phyloP scores from a whole-genome alignment of 1,140 invertebrate genomes.

The Sarcophaga peregrina region DNA sequence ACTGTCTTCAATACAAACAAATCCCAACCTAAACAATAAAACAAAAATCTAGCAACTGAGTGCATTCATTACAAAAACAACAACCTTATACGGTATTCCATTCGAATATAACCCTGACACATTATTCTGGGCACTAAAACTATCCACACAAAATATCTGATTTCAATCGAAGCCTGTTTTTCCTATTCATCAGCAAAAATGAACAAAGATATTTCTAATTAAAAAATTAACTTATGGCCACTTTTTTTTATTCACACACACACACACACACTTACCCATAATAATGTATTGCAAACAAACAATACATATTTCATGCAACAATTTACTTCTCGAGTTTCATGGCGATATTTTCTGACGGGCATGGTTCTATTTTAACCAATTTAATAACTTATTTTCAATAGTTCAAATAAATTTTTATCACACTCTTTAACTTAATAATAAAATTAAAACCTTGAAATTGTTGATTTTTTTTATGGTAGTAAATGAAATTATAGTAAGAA shows the following conservation, averaged over 20 bases:
- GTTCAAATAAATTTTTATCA: background rate
- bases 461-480: background rate
- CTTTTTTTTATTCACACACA: background rate
- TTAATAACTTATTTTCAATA: background rate
- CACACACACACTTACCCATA: conserved; percentile 82
- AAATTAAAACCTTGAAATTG: conserved; percentile 33
- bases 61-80: too few relatives aligned
- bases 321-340: conserved; percentile 93
- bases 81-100: too few relatives aligned
- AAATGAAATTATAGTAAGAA: background rate
- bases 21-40: too few relatives aligned
- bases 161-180: too few relatives aligned
- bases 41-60: too few relatives aligned
- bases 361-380: conserved; percentile 49
- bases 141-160: too few relatives aligned
- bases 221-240: too few relatives aligned
- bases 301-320: conserved; percentile 97
- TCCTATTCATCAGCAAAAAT: too few relatives aligned
- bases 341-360: conserved; percentile 78
- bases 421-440: background rate
- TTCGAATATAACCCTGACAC: too few relatives aligned
- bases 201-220: too few relatives aligned
- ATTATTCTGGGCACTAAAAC: too few relatives aligned
- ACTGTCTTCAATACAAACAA: too few relatives aligned
- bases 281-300: conserved; percentile 96